Conservation (phyloP, 2,888 invertebrate species). For the Eupithecia abbreviata region DNA sequence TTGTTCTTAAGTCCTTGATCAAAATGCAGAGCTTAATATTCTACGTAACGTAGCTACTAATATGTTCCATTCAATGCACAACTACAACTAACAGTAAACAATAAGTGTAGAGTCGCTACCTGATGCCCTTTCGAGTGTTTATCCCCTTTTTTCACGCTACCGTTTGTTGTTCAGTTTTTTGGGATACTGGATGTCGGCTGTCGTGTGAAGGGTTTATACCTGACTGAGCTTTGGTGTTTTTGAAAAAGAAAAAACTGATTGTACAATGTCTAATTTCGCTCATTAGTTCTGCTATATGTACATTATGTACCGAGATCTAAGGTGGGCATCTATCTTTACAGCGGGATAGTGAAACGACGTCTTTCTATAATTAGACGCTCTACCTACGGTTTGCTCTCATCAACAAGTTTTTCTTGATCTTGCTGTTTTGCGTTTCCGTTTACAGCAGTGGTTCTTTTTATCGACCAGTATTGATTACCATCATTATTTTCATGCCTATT, state of each 20-base stretch:
- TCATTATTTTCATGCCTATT: background rate
- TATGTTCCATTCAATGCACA: constrained; percentile 60
- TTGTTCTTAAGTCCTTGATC: background rate
- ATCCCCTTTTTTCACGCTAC: constrained; percentile 55
- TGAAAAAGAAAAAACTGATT: constrained; percentile 19
- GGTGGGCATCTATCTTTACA: background rate
- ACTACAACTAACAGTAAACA: constrained; percentile 51
- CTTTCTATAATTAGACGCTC: background rate
- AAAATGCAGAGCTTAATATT: background rate
- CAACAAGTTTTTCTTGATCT: background rate
- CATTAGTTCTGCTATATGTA: background rate
- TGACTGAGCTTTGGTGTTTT: constrained; percentile 22
- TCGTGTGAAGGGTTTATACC: constrained; percentile 27
- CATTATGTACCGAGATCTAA: background rate
- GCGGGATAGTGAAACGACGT: background rate
- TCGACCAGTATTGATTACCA: background rate
- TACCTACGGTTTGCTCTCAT: background rate
- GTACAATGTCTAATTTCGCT: background rate
- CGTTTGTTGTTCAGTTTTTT: constrained; percentile 42
- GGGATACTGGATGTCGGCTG: constrained; percentile 18
- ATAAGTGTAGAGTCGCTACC: constrained; percentile 58
- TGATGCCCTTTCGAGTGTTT: constrained; percentile 54
- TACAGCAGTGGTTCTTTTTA: background rate
- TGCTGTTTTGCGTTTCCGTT: constrained; percentile 3
- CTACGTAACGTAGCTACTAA: constrained; percentile 53